Evolutionary conservation across 2,797 vertebrate genomes (phyloP), one percentile per base, ranked within the genome.

Genomic region (Chrysolophus pictus): DNA sequence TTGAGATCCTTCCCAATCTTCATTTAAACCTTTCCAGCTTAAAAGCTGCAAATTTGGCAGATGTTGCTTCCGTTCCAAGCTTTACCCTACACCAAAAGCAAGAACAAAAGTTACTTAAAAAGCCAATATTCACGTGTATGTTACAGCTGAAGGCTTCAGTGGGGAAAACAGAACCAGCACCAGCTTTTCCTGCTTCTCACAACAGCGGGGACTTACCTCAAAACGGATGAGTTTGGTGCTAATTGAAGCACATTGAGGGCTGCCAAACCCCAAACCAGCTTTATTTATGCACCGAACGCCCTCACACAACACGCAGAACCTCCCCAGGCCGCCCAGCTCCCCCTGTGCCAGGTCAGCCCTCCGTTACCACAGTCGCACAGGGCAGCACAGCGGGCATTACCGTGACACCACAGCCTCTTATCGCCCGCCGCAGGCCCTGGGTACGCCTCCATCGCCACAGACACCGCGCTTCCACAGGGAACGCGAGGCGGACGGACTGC

Each of bases 41-140:
- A 53, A n/a, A 74, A 78, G 69, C 75, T 92, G 91, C 68, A 92
- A 73, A 76, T 46, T 42, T 46, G 64, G 58, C 31, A 81, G 41
- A 44, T 0, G 11, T 22, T 79, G 11, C 22, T 79, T 87, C 77
- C 39, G 17, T 63, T 55, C 69, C 13, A 6, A 71, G 74, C 37
- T 91, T 84, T 56, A 70, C 56, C 69, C 87, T 85, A 44, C 79
- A 71, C 9, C 37, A 60, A 92, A 84, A 70, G 26, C 23, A 83
- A 51, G 37, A 87, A 80, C 29, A 87, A 87, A 84, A 33, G 29
- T 70, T 51, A 83, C 55, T 73, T 80, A 10, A 60, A 59, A 83
- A 90, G 13, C 53, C 60, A 29, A 56, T 3, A 56, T 1, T 14
- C 15, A 76, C 70, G 59, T 85, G 41, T 72, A 89, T 62, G 29